phyloP scores from a whole-genome alignment of 2,888 invertebrate species.

The Amphipoea lucens region DNA sequence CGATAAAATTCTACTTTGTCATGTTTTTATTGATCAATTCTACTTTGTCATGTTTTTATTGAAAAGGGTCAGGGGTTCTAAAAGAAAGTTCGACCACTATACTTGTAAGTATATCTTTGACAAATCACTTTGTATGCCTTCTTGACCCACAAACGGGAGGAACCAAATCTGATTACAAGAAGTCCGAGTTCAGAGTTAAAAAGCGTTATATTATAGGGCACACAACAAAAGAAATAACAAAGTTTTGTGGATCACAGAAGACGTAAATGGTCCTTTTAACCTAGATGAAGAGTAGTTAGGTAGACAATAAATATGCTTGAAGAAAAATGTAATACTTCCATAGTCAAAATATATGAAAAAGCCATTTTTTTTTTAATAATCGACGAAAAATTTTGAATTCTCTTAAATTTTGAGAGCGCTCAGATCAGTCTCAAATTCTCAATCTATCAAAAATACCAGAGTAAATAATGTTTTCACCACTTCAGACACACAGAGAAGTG shows the following conservation, averaged over 20 bases:
- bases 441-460: no score
- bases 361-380: no score
- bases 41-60: constrained; percentile 23
- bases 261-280: background rate
- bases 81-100: constrained; percentile 28
- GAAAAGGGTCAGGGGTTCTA: constrained; percentile 8
- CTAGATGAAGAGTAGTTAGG: background rate
- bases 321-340: no score
- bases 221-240: background rate
- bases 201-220: background rate
- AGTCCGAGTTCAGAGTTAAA: background rate
- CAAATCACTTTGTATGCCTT: constrained; percentile 7
- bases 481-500: no score
- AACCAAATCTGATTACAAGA: constrained; percentile 34
- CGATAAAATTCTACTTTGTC: constrained; percentile 19
- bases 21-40: constrained; percentile 28
- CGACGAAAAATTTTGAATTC: no score
- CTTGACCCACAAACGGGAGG: constrained; percentile 29
- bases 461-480: no score
- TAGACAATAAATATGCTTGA: no score
- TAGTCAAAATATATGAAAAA: no score
- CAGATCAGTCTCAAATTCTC: no score
- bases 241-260: background rate
- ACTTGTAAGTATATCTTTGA: constrained; percentile 16
- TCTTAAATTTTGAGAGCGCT: no score